Evolutionary conservation across 2,888 invertebrate species (phyloP).

Genomic region (Plagodis pulveraria): DNA sequence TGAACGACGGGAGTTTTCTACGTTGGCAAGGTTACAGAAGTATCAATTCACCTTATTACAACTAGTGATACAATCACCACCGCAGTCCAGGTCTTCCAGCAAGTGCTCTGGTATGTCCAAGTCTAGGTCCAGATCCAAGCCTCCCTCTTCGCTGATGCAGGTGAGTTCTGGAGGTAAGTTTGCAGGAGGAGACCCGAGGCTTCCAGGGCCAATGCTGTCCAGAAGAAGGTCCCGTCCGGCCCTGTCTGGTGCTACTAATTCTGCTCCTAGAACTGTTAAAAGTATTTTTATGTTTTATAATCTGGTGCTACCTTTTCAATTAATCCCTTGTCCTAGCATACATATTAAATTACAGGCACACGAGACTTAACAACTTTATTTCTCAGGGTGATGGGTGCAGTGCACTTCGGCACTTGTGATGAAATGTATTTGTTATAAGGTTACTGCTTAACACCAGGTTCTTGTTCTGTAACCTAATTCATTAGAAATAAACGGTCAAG

Average conservation of each 20-base stretch:
- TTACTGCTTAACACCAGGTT: neutral
- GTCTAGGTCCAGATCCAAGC: constrained; percentile 92
- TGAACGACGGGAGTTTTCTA: neutral
- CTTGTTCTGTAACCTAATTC: too few species aligned
- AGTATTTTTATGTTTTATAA: neutral
- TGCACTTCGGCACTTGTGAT: too few species aligned
- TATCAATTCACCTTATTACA: constrained; percentile 88
- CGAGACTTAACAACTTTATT: too few species aligned
- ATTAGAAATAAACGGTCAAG: too few species aligned
- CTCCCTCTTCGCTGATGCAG: constrained; percentile 94
- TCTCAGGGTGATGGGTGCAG: neutral
- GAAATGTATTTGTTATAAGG: neutral
- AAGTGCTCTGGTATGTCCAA: constrained; percentile 87
- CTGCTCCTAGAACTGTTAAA: constrained; percentile 75
- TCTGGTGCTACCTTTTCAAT: neutral
- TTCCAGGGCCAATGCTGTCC: constrained; percentile 75
- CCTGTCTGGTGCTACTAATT: constrained; percentile 74
- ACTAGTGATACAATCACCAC: constrained; percentile 93
- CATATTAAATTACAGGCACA: neutral
- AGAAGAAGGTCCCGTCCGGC: constrained; percentile 71
- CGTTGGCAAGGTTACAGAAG: neutral
- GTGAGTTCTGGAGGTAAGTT: constrained; percentile 89
- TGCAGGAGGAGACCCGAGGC: constrained; percentile 76
- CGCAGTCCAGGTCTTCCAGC: constrained; percentile 91
- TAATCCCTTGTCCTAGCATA: too few species aligned